Evolutionary conservation across 1,140 invertebrate genomes (phyloP), one percentile per base, ranked within the genome.

Genomic region (Galendromus occidentalis): DNA sequence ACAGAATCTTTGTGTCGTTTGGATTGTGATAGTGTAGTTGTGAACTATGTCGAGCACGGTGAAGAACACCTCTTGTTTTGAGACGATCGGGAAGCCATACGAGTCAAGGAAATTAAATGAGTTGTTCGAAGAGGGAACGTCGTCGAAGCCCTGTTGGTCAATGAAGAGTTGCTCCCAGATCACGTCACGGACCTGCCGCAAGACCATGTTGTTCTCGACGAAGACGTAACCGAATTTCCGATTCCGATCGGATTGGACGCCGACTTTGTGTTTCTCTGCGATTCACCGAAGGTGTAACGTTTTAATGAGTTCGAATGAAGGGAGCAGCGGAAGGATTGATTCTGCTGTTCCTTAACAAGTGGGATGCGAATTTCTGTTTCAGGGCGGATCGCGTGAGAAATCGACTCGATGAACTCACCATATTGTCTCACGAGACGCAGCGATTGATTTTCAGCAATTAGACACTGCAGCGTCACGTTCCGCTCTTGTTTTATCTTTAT

Each of bases 51-150:
- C 76, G 22, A 71, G 29, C 0, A 77, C 70, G 20, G 68, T 69
- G 64, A 74, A 68, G 14, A 67, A 42, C 22, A 64, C 20, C 66
- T 77, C 76, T 65, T 75, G 74, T n/a, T 67, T 65, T 6, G 44
- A 20, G 44, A 69, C 71, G n/a, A 77, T 71, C 64, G 76, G 76
- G 74, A 74, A 77, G 12, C 69, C 69, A 66, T 76, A 75, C n/a
- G 67, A 66, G 64, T 75, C 75, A 7, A 75, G 44, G 67, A 75
- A 76, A 22, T 18, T 12, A 22, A 59, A 59, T 17, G 25, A n/a
- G 9, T 22, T 14, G 9, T 14, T 25, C 33, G 25, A 17, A 1
- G 25, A 17, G 22, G 51, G 51, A 17, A 59, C 51, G 12, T 59
- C 51, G 14, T 17, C 25, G 25, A 14, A 17, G 25, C 22, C 33